Percentiles rank a stretch among this genome's conserved stretches.
phyloP scores from a whole-genome alignment of 2,113 vertebrate species.

The human region GRCh38 chr5:147613001-147613500 shows the following conservation, averaged over 20 bases:
- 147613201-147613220: background rate
- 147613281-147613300: background rate
- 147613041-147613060: background rate
- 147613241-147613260: background rate
- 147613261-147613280: background rate
- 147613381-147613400: background rate
- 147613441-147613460: background rate
- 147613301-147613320: background rate
- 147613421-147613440: background rate
- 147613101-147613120: background rate
- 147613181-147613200: background rate
- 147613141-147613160: background rate
- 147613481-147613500: background rate
- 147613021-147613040: background rate
- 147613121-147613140: background rate
- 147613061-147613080: background rate
- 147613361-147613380: conserved; percentile 28
- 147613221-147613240: background rate
- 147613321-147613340: background rate
- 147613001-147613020: background rate
- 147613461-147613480: background rate
- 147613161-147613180: background rate
- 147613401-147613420: background rate
- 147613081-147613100: background rate
- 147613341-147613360: background rate